Conservation (phyloP, 2,113 vertebrate species). For the Vulpes ferrilata region DNA sequence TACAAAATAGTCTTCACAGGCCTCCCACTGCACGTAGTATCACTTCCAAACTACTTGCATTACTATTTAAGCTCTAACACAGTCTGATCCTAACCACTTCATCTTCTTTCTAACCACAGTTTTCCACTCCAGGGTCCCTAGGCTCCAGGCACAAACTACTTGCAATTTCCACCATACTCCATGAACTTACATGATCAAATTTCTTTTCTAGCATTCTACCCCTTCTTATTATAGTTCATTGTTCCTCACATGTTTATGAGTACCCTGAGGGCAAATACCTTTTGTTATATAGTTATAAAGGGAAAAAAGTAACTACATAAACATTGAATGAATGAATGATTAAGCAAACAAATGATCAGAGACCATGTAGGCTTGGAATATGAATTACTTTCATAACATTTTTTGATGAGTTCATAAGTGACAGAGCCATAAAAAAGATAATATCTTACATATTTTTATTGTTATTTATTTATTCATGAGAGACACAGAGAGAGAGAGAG, state of each 20-base stretch:
- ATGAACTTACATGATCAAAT: not conserved
- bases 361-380: not conserved
- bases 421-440: not conserved
- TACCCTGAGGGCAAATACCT: not conserved
- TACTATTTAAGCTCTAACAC: not conserved
- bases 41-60: not conserved
- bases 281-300: not conserved
- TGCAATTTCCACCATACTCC: not conserved
- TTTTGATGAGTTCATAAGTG: not conserved
- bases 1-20: not conserved
- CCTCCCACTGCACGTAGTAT: not conserved
- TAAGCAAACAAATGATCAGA: not conserved
- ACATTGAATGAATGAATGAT: slow-evolving; percentile 30
- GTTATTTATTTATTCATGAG: too few relatives aligned
- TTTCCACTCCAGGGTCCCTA: not conserved
- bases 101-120: not conserved
- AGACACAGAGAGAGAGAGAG: too few relatives aligned
- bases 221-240: not conserved
- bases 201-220: not conserved
- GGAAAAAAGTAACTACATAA: not conserved
- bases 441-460: not conserved
- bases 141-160: not conserved
- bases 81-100: not conserved
- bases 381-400: not conserved
- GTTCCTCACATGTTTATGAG: not conserved